Evolutionary conservation across 2,113 vertebrate species (phyloP), one percentile per base, ranked within the genome.

Genomic region (Hylia prasina): DNA sequence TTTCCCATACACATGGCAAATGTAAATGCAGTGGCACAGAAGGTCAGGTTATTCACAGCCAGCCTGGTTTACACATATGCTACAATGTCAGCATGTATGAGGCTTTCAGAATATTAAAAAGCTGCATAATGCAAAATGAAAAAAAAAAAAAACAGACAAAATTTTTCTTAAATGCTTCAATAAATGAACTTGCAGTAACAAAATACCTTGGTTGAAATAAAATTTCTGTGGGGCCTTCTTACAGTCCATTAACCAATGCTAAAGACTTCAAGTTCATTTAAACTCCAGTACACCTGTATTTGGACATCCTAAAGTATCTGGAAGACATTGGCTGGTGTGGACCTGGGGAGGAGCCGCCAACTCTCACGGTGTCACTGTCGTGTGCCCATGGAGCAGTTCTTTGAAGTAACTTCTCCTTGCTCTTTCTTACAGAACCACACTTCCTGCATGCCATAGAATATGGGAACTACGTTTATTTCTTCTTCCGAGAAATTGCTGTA

Each of bases 381-480:
- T 54, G 6, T 35, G 13, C 64, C 60, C 4, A 42, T 21, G 27
- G 72, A 73, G 71, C 57, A 65, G 68, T 57, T 82, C 68, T 61
- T 84, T 68, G 57, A 81, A 92, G 53, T 90, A 76, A 71, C 25
- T 53, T 65, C 35, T 89, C 63, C 63, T 94, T 90, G 58, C 54
- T 81, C 70, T 76, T 64, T 80, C 94, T 98, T 98, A 78, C 98
- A 99, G 99, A 99, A 91, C 99, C 99, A 57, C 99, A 99, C 96
- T 99, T 99, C 97, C 99, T 99, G 94, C 99, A 99, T 19, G 99
- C 99, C 85, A 99, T 99, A 73, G 99, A 99, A 96, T 99, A 99
- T 5, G 99, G 99, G 96, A 99, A 99, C 97, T 99, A 99, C 21
- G 99, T 99, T 83, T 99, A 99, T 98, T 99, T 99, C 97, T 99